Conservation (phyloP, 2,797 vertebrate species). For the Okamejei kenojei region DNA sequence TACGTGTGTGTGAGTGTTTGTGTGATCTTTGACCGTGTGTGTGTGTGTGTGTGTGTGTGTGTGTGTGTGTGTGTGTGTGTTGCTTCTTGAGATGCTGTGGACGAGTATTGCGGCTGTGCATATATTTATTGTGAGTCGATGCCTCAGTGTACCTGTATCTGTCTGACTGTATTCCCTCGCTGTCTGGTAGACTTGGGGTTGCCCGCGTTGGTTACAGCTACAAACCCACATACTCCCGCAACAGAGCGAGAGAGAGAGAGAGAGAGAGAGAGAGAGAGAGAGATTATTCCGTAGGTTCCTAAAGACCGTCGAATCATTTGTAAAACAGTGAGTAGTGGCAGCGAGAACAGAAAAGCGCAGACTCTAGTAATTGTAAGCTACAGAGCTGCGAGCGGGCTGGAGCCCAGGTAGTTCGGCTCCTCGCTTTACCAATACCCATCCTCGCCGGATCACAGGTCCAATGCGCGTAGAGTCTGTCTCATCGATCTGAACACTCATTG, state of each 20-base stretch:
- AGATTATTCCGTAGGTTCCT: not conserved
- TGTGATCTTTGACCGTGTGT: too few species aligned
- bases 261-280: not conserved
- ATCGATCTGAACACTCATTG: not conserved
- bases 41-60: not conserved
- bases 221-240: not conserved
- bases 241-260: not conserved
- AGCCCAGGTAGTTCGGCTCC: not conserved
- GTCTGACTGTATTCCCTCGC: not conserved
- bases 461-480: not conserved
- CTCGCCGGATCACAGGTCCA: not conserved
- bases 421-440: not conserved
- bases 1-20: not conserved
- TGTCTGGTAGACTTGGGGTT: not conserved
- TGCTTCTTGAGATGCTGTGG: not conserved
- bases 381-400: not conserved
- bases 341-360: not conserved
- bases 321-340: not conserved
- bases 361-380: not conserved
- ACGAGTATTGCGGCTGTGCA: not conserved
- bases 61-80: not conserved
- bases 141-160: not conserved
- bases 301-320: not conserved
- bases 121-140: not conserved
- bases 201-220: not conserved